Evolutionary conservation across 2,888 invertebrate species (phyloP), one percentile per base, ranked within the genome.

Genomic region (Dryadula phaetusa): DNA sequence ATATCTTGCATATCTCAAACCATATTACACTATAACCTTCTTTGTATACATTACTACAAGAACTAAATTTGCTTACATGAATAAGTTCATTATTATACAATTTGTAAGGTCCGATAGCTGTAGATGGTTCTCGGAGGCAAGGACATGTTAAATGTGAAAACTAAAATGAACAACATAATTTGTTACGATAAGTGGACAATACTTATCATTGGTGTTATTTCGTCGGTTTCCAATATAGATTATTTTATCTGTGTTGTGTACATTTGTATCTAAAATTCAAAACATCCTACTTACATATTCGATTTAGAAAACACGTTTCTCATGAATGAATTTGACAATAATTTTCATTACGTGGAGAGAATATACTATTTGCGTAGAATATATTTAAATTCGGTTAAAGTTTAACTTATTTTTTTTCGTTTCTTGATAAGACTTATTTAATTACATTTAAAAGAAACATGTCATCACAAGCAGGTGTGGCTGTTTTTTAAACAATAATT

Each of bases 61-160:
- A 40, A 52, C 40, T 54, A 62, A 22, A 64, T 62, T 64, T 20
- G 40, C 52, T 25, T 34, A 34, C 42, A n/a, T 25, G 16, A 37
- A 25, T n/a, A 16, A 28, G 22, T 40, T 37, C 22, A 61, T 62
- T 64, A 83, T 83, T 80, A 79, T 76, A 83, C 80, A 80, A 82
- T 84, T 87, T 86, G 87, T 87, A 79, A 83, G 76, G 75, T 80
- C 16, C 80, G 90, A 90, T 90, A 88, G 80, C 77, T 77, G 78
- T 81, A 82, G 85, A 87, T 87, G 88, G 88, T 84, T 86, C 86
- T 84, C 82, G 77, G 79, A 78, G 82, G 79, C 85, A 87, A 87
- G 85, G 87, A 88, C 87, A 83, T 78, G 60, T 60, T 18, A 32
- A 60, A 60, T 18, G 44, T 58, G 16, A 18, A 32, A 60, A 44